Base-by-base conservation (phyloP, 2,797 vertebrate species). In the Pitangus sulphuratus region DNA sequence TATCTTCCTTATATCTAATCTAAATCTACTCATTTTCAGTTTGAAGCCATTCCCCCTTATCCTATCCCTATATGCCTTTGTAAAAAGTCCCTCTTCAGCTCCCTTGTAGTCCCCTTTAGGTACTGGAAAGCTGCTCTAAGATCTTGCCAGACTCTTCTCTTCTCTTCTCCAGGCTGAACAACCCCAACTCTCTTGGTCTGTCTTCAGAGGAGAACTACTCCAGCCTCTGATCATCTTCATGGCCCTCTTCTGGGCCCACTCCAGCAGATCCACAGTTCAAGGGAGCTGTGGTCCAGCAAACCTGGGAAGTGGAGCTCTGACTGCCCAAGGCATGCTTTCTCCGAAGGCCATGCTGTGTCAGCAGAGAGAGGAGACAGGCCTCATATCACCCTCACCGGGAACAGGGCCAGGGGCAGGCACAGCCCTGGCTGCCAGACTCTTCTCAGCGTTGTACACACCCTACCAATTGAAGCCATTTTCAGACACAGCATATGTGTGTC, bases 351-450 rank as follows among this genome's bases (percentile, higher is more conserved):
- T 16, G 10, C 2, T 2, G 20, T 12, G 16, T 37, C 57, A 33
- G 69, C 47, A 69, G 45, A 40, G 28, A 35, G 44, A 54, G 22
- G 48, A 92, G 44, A 83, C 9, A 15, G 33, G 10, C 11, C 20
- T 28, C 0, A 0, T 30, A 21, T 6, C 39, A 31, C 12, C 24
- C 28, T 31, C 56, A 28, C 3, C 0, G 3, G 20, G 47, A 68
- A 24, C 19, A 87, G 12, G 25, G 45, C 26, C 37, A 69, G 42
- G 11, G 47, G 35, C 20, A 50, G 50, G 28, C 60, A 83, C 39
- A 45, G 18, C 7, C 1, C 0, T 1, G 20, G 35, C 21, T 56
- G 18, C 12, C 1, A 3, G 33, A 9, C 5, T 64, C 35, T 39
- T 44, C 75, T 77, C 56, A 30, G 37, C 10, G 8, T 3, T 56